Evolutionary conservation across 2,113 vertebrate species (phyloP).

Genomic region (Ammodytes marinus): DNA sequence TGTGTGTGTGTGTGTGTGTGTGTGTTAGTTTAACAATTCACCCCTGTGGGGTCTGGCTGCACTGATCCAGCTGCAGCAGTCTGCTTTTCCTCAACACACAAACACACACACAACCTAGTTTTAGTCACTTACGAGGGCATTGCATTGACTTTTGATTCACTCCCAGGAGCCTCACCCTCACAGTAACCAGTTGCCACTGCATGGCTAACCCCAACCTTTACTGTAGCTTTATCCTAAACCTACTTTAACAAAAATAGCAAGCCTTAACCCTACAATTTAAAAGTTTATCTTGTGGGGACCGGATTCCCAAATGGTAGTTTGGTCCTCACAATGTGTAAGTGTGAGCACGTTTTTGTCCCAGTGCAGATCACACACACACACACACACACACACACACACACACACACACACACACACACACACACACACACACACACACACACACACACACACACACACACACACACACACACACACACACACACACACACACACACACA

Average conservation of each 20-base stretch:
- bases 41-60: slow-evolving; percentile 66
- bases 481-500: slow-evolving; percentile 34
- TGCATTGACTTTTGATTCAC: slow-evolving; percentile 18
- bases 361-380: slow-evolving; percentile 9
- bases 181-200: neutral
- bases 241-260: neutral
- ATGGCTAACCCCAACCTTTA: neutral
- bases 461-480: neutral
- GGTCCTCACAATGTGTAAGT: slow-evolving; percentile 19
- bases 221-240: neutral
- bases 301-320: neutral
- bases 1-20: slow-evolving; percentile 27
- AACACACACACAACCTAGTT: slow-evolving; percentile 43
- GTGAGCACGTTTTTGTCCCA: slow-evolving; percentile 36
- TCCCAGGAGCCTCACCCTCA: neutral
- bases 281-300: slow-evolving; percentile 5
- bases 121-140: slow-evolving; percentile 46
- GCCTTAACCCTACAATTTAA: neutral
- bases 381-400: slow-evolving; percentile 1
- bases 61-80: slow-evolving; percentile 74
- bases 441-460: slow-evolving; percentile 2
- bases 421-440: slow-evolving; percentile 36
- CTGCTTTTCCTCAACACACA: slow-evolving; percentile 44
- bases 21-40: slow-evolving; percentile 73
- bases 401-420: slow-evolving; percentile 37